These are phyloP conservation scores for Halcyon senegalensis DNA, from an alignment of 2,113 vertebrate genomes.

Conservation along the genomic window DNA sequence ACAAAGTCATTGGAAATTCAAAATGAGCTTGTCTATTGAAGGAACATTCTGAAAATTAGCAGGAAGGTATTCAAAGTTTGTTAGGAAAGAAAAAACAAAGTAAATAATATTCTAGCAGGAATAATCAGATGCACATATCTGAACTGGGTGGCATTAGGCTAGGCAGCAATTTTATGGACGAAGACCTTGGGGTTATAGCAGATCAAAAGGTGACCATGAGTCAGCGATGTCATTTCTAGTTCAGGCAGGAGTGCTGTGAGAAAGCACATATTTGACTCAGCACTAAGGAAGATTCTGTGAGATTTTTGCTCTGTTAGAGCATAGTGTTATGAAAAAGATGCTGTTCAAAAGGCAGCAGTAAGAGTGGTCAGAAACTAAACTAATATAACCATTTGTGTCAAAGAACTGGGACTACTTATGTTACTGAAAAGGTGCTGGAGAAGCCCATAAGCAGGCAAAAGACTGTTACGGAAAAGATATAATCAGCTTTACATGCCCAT, in stretches of 20 bases:
- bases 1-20: constrained; percentile 20
- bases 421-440: not conserved
- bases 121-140: not conserved
- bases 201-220: not conserved
- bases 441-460: not conserved
- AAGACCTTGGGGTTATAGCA: not conserved
- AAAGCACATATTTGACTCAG: not conserved
- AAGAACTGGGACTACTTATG: not conserved
- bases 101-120: not conserved
- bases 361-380: not conserved
- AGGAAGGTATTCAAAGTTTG: not conserved
- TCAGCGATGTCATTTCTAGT: not conserved
- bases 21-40: constrained; percentile 22
- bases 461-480: not conserved
- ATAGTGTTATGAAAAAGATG: not conserved
- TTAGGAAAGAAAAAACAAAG: not conserved
- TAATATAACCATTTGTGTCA: not conserved
- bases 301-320: not conserved
- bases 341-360: not conserved
- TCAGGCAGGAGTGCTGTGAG: not conserved
- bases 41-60: constrained; percentile 4
- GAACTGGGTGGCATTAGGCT: not conserved
- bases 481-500: not conserved
- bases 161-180: not conserved
- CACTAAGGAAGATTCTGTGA: not conserved